Percentiles rank a stretch among this genome's conserved stretches.
Conservation (phyloP, 2,113 vertebrate species). For the Spea multiplicata region DNA sequence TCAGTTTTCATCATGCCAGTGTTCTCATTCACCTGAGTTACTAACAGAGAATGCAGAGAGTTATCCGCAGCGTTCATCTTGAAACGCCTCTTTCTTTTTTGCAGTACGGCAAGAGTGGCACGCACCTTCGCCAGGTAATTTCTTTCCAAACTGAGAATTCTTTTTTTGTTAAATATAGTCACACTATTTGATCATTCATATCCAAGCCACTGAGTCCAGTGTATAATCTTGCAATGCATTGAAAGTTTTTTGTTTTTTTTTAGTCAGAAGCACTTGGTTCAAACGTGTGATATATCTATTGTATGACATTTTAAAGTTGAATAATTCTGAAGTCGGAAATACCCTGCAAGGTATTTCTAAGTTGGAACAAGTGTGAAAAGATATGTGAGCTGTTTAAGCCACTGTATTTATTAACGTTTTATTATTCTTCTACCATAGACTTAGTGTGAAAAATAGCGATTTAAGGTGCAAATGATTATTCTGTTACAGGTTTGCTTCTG, state of each 20-base stretch:
- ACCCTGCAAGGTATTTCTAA: too few relatives aligned
- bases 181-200: neutral
- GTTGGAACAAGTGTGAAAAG: too few relatives aligned
- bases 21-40: slow-evolving; percentile 49
- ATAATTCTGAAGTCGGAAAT: too few relatives aligned
- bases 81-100: neutral
- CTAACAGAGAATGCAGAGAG: slow-evolving; percentile 14
- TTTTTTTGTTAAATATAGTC: neutral
- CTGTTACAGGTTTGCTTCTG: neutral
- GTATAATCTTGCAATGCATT: neutral
- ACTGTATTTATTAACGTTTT: too few relatives aligned
- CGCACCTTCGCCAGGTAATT: neutral
- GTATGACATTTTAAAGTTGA: too few relatives aligned
- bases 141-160: neutral
- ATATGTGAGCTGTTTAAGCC: too few relatives aligned
- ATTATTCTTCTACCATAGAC: too few relatives aligned
- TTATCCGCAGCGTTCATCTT: neutral
- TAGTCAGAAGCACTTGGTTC: too few relatives aligned
- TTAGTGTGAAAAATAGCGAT: too few relatives aligned
- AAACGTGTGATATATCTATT: too few relatives aligned
- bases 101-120: neutral
- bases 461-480: too few relatives aligned
- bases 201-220: neutral
- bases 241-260: neutral
- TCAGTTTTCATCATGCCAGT: slow-evolving; percentile 18